A percentile compares a stretch with the other conserved stretches of the same genome.
These are phyloP conservation scores for Mola mola DNA, from an alignment of 2,113 vertebrate species.

Conservation along the genomic window DNA sequence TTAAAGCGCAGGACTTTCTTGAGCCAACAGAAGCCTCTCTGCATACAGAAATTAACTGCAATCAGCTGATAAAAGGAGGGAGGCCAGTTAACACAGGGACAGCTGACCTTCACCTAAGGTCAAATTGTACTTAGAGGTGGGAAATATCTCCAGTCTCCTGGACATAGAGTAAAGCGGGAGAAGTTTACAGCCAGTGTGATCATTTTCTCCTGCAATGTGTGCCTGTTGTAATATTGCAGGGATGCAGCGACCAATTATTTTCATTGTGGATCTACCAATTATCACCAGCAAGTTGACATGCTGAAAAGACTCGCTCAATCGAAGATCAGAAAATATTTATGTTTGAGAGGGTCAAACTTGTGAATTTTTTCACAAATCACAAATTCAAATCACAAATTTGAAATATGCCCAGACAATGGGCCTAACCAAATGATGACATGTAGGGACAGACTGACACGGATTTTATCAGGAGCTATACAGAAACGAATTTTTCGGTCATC, in stretches of 20 bases:
- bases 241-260: background rate
- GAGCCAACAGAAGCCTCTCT: conserved; percentile 7
- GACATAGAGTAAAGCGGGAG: background rate
- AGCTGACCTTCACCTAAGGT: conserved; percentile 9
- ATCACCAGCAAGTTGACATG: background rate
- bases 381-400: background rate
- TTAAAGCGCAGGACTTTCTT: conserved; percentile 30
- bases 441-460: no score
- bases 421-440: no score
- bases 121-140: background rate
- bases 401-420: no score
- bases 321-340: no score
- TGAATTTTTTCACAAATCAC: no score
- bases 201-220: background rate
- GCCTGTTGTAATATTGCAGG: background rate
- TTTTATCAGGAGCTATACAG: no score
- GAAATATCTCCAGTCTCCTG: background rate
- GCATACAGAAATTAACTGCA: conserved; percentile 23
- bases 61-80: conserved; percentile 28
- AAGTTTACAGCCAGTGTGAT: background rate
- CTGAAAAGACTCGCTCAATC: no score
- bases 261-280: background rate
- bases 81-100: conserved; percentile 13
- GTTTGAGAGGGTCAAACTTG: no score
- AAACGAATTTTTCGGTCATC: no score